Evolutionary conservation across 35 echinoderm and acorn worm genomes (phyloP).

Genomic region (Apostichopus parvimensis): DNA sequence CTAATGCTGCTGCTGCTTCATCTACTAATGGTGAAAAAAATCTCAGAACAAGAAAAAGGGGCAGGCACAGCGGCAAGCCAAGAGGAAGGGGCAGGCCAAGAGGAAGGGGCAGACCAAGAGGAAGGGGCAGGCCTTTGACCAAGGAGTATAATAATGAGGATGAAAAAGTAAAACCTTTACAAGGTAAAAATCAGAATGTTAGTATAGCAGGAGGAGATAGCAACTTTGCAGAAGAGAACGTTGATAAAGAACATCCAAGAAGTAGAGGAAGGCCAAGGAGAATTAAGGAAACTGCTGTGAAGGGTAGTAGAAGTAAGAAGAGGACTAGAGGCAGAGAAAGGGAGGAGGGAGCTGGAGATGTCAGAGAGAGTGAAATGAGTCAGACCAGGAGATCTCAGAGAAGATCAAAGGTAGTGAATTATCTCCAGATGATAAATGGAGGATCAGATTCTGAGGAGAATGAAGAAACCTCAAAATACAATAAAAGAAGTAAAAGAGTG

Average conservation of each 20-base stretch:
- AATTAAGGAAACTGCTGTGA: background rate
- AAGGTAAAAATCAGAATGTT: too few species aligned
- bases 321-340: background rate
- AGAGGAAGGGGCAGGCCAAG: background rate
- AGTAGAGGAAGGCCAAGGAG: background rate
- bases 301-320: background rate
- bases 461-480: background rate
- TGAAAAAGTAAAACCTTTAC: too few species aligned
- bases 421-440: background rate
- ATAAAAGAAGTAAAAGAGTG: background rate
- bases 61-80: too few species aligned
- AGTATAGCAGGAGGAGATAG: background rate
- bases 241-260: background rate
- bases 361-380: too few species aligned
- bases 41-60: too few species aligned
- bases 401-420: background rate
- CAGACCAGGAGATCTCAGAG: background rate
- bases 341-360: too few species aligned
- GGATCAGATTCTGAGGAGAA: background rate
- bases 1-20: too few species aligned
- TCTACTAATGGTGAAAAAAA: too few species aligned
- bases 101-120: conserved; percentile 8
- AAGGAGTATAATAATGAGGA: too few species aligned
- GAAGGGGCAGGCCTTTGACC: background rate
- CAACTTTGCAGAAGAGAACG: background rate